Percentiles rank a stretch among this genome's conserved stretches.
Conservation (phyloP, 2,888 invertebrate species). For the Bellardia pandia region DNA sequence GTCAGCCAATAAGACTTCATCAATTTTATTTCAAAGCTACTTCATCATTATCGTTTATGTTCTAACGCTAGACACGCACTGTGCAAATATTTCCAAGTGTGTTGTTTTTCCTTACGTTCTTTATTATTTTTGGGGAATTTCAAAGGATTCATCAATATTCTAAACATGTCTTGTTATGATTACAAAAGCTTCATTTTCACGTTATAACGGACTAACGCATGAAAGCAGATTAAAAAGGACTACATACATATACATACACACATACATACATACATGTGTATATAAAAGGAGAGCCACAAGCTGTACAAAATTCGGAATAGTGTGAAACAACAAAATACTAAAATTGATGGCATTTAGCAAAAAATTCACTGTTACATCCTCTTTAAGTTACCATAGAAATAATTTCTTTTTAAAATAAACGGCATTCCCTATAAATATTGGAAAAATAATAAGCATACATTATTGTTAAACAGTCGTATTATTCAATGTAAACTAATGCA, state of each 20-base stretch:
- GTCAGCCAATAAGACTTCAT: constrained; percentile 53
- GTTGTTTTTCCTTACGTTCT: constrained; percentile 25
- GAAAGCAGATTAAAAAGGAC: background rate
- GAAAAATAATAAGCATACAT: background rate
- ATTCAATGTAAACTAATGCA: too few relatives aligned
- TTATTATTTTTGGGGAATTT: background rate
- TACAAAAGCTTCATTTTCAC: constrained; percentile 71
- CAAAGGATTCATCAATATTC: constrained; percentile 69
- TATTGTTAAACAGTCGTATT: too few relatives aligned
- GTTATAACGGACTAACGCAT: constrained; percentile 47
- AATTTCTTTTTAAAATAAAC: background rate
- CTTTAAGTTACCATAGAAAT: background rate
- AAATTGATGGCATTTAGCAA: background rate
- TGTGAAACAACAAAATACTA: constrained; percentile 18
- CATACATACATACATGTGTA: background rate
- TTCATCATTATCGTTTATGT: constrained; percentile 47
- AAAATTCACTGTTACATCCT: background rate
- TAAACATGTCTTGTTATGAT: constrained; percentile 70
- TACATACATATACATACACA: background rate
- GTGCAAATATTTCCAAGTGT: constrained; percentile 28
- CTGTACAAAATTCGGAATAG: background rate
- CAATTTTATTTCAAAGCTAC: constrained; percentile 55
- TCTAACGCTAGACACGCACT: constrained; percentile 63
- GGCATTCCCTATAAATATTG: background rate
- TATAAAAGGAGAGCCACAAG: background rate